Percentiles rank a stretch among this genome's conserved stretches.
phyloP scores from a whole-genome alignment of 2,113 vertebrate species.

The Phyllopteryx taeniolatus region DNA sequence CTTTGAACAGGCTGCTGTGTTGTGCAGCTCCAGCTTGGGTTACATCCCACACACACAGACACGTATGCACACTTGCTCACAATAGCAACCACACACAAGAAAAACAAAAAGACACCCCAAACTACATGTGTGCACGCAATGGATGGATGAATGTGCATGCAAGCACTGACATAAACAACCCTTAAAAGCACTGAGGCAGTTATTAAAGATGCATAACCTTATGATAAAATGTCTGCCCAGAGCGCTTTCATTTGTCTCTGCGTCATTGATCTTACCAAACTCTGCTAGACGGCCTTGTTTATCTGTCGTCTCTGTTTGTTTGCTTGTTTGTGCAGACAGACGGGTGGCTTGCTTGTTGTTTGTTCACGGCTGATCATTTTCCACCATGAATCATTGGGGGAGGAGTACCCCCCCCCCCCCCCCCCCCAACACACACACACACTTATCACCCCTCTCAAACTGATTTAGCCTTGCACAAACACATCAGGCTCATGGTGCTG shows the following conservation, averaged over 20 bases:
- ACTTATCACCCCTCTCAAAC: conserved; percentile 35
- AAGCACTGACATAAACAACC: not conserved
- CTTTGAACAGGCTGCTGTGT: conserved; percentile 75
- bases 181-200: conserved; percentile 6
- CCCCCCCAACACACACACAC: conserved; percentile 15
- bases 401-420: conserved; percentile 20
- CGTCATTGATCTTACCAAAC: conserved; percentile 54
- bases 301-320: conserved; percentile 50
- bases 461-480: conserved; percentile 60
- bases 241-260: conserved; percentile 14
- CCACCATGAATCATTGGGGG: conserved; percentile 63
- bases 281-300: conserved; percentile 38
- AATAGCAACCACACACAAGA: conserved; percentile 17
- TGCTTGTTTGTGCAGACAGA: conserved; percentile 61
- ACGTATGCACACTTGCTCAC: conserved; percentile 31
- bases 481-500: conserved; percentile 32
- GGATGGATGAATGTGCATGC: not conserved
- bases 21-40: conserved; percentile 65
- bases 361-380: conserved; percentile 67
- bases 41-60: conserved; percentile 57
- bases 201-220: conserved; percentile 30
- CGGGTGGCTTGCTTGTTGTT: conserved; percentile 59
- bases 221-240: not conserved
- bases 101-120: conserved; percentile 10
- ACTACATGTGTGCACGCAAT: conserved; percentile 9